These are phyloP conservation scores for Engraulis encrasicolus DNA, from an alignment of 2,113 vertebrate genomes.

Conservation along the genomic window DNA sequence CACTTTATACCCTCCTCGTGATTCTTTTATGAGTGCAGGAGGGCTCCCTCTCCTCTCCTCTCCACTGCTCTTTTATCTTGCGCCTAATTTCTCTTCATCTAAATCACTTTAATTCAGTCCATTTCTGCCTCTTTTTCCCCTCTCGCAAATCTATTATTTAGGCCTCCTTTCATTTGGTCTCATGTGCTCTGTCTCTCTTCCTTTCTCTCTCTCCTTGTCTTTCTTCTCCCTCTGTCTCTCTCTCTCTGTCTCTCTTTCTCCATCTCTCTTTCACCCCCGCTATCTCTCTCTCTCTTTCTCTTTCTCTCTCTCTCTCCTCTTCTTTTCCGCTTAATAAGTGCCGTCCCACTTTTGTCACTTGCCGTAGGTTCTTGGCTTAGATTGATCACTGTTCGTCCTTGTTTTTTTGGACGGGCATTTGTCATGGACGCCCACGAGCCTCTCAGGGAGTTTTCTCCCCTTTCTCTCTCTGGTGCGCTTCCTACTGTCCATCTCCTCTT, in stretches of 20 bases:
- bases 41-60: background rate
- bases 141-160: slow-evolving; percentile 33
- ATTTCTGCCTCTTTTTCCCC: slow-evolving; percentile 30
- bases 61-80: slow-evolving; percentile 22
- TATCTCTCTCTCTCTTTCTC: slow-evolving; percentile 26
- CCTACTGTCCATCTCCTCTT: background rate
- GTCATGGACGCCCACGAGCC: background rate
- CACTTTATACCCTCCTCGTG: background rate
- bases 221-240: slow-evolving; percentile 22
- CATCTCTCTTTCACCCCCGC: slow-evolving; percentile 1
- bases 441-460: background rate
- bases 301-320: slow-evolving; percentile 26
- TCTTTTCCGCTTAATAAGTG: slow-evolving; percentile 65
- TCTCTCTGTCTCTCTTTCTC: slow-evolving; percentile 26
- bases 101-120: slow-evolving; percentile 49
- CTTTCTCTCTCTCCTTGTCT: slow-evolving; percentile 18
- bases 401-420: background rate
- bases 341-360: slow-evolving; percentile 67
- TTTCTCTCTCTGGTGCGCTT: slow-evolving; percentile 1
- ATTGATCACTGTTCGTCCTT: slow-evolving; percentile 49
- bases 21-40: too few species aligned
- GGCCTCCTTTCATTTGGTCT: slow-evolving; percentile 6
- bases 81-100: slow-evolving; percentile 56
- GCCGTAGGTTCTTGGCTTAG: slow-evolving; percentile 52
- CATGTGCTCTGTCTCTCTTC: slow-evolving; percentile 21